Base-by-base conservation (phyloP, 2,888 invertebrate genomes). In the Autographa gamma region DNA sequence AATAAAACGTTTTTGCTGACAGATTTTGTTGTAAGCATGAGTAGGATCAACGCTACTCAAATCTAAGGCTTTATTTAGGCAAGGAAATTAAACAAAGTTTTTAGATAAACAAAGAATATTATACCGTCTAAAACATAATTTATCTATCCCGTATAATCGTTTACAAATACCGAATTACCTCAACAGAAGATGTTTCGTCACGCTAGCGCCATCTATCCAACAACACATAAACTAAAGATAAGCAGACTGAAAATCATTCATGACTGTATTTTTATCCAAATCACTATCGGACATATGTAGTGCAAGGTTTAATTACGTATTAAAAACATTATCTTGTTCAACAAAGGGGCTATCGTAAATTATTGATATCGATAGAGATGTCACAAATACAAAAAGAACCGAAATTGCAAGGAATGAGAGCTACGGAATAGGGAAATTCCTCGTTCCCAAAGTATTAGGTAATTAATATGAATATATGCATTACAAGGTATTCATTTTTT, bases 191-290 rank as follows among this genome's bases (percentile, higher is more conserved):
- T 32, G 9, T 9, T 68, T 54, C 9, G 65, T 60, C 54, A 54
- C 31, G 43, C 19, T 54, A 71, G 64, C 64, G 76, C 80, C 77
- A 80, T 66, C 76, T 71, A 67, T 25, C 64, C 43, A 0, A 1
- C n/a, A 43, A 56, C 63, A 59, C 66, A 16, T 14, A 31, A 63
- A 75, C 66, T 34, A 67, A 0, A 48, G 71, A 76, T 80, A 80
- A 60, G 6, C 6, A 52, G 11, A 64, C 64, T 59, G 9, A 54
- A 67, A 60, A 43, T 65, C 64, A 77, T 67, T 75, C 19, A 70
- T 59, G n/a, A 70, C 54, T 32, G 9, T 0, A n/a, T 18, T 14
- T 62, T 9, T 19, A 9, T 62, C 25, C 19, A n/a, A 38, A 25
- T 66, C 13, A 41, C 60, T 63, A 74, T 79, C 79, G 63, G 65